Base-by-base conservation (phyloP, 2,888 invertebrate species). In the Trichopoda pennipes region DNA sequence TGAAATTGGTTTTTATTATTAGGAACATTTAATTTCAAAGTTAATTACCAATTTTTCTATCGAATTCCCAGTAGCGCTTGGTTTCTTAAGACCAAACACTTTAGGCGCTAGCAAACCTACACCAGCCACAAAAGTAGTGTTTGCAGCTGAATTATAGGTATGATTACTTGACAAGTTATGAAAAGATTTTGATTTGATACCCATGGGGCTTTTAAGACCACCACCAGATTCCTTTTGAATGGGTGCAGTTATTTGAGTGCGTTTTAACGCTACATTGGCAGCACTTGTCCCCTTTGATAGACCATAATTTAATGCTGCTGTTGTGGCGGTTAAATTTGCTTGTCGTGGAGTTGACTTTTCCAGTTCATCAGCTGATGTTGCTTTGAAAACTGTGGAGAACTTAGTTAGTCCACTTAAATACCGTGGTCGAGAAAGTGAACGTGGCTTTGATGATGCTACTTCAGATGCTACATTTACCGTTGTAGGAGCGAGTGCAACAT, bases 131-230 rank as follows among this genome's bases (percentile, higher is more conserved):
- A 47, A 35, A 38, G 61, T 58, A 58, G 21, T 68, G 23, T 72
- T 76, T 14, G 55, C 17, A 21, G 23, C n/a, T 47, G 74, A 51
- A 10, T 72, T 19, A 55, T 70, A 82, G 14, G 81, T 83, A 55
- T 84, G 84, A 78, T 85, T 81, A 32, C 81, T 85, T 12, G 85
- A 84, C 77, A 91, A 85, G 84, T 91, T 91, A 79, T 91, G 90
- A 87, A 91, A 90, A 23, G 91, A 91, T 80, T 91, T 91, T 8
- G 91, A 90, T 86, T 91, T 91, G 19, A 88, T 88, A 55, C 91
- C 91, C 90, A 91, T 90, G 6, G 91, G 90, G 84, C 90, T 90
- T 77, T 90, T 90, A 2, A 91, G 81, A 44, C 90, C 89, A 44
- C 90, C 89, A 3, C 42, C 73, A 38, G 42, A 6, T 38, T 12